Base-by-base conservation (phyloP, 92 coral and sea anemone species). In the Parazoanthus atlanticus region DNA sequence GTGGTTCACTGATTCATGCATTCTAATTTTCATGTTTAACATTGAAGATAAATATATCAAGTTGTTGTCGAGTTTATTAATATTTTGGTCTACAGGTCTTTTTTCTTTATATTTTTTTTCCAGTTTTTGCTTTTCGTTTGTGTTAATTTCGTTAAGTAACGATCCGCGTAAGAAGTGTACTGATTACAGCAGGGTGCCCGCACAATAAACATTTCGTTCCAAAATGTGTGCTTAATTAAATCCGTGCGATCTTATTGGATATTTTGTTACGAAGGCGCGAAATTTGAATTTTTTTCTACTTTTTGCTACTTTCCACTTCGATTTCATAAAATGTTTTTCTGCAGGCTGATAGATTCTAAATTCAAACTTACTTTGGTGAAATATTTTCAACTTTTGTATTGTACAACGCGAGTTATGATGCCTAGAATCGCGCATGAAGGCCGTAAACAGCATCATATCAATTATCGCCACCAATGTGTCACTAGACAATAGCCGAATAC, bases 141-240 rank as follows among this genome's bases (percentile, higher is more conserved):
- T n/a, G n/a, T n/a, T n/a, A n/a, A n/a, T n/a, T n/a, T n/a, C n/a
- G n/a, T 76, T 41, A 76, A 76, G 80, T 76, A 76, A 76, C 32
- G 80, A 21, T 76, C 80, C 80, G 80, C 61, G 15, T 76, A 76
- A 76, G 80, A 76, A 76, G 80, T 76, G 80, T 76, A 76, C 80
- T 6, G 80, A 76, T 40, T 76, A 38, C 80, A 76, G 80, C 80
- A 76, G 80, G 80, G 80, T 76, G 80, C 80, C 56, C 31, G 56
- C 56, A 76, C 32, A 76, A 40, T 40, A 36, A 76, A 76, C 29
- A 36, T 76, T 76, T 76, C 58, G 31, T 40, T 25, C 54, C 54
- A 76, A 76, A 76, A 76, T 40, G 31, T 76, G 58, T 76, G 58
- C 30, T 76, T 76, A 38, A 38, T 76, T 76, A 76, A 76, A 25